Base-by-base conservation (phyloP, 2,113 vertebrate genomes). In the Corvus cornix region DNA sequence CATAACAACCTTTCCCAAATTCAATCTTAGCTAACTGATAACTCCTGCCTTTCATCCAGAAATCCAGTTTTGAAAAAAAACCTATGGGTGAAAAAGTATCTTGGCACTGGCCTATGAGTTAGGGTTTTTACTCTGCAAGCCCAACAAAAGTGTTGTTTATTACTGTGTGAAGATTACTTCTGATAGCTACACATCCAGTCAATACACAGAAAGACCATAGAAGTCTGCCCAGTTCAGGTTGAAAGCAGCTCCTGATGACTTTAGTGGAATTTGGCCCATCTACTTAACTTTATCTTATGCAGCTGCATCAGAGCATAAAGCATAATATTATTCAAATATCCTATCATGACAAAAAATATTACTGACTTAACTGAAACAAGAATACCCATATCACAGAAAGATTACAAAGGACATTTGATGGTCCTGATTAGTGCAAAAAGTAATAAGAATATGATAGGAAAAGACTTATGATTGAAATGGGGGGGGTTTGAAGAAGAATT, bases 401-500 rank as follows among this genome's bases (percentile, higher is more conserved):
- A 53, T 74, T 88, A 62, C 10, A 55, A 84, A 92, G 62, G 2
- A 15, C 10, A 55, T 74, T 74, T 74, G 39, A 81, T 73, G 21
- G 23, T 67, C 30, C 12, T 59, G 39, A 86, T 92, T 69, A 87
- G 33, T 39, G 39, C 16, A 77, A 84, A 88, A 92, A 85, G 19
- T 76, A 85, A 9, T 86, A 73, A 91, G 28, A 73, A 2, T 17
- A 83, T 43, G 24, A 37, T 16, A 51, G 44, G 23, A 74, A 85
- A 95, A 92, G 75, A 74, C 51, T 89, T 73, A 73, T 43, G 43
- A 69, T 20, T 90, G 67, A 93, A 90, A 74, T 46, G 16, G 22
- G 30, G 30, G 27, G 31, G 30, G 23, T 23, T 74, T 90, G 85
- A 94, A 96, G 92, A 95, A 91, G 72, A 81, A 95, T 96, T 89